phyloP scores from a whole-genome alignment of 2,888 invertebrate genomes.

The Lottia scabra region DNA sequence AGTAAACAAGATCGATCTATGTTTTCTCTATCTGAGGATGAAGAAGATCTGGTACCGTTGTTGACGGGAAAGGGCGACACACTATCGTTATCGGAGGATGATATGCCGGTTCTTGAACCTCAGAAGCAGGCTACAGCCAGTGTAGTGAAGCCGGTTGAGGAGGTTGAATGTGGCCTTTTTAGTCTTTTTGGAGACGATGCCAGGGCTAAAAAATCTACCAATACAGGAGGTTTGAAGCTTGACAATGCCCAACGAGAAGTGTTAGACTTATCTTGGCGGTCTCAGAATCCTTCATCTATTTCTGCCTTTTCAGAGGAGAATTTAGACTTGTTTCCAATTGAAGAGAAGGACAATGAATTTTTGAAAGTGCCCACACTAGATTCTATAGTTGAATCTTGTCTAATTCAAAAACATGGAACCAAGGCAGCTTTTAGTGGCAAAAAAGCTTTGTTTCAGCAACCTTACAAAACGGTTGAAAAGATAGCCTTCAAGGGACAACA shows the following conservation, averaged over 20 bases:
- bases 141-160: too few relatives aligned
- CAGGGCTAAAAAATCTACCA: not conserved
- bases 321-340: not conserved
- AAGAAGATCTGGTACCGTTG: too few relatives aligned
- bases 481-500: not conserved
- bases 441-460: not conserved
- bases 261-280: not conserved
- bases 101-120: too few relatives aligned
- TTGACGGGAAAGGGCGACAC: too few relatives aligned
- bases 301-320: not conserved
- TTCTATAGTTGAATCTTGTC: not conserved
- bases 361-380: not conserved
- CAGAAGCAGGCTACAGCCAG: too few relatives aligned
- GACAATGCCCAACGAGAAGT: constrained; percentile 3
- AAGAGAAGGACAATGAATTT: not conserved
- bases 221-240: not conserved
- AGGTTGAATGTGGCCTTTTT: too few relatives aligned
- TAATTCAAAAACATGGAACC: not conserved
- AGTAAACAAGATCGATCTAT: too few relatives aligned
- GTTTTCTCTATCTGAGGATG: too few relatives aligned
- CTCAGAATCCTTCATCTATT: not conserved
- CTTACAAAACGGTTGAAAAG: not conserved
- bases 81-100: too few relatives aligned
- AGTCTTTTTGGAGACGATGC: too few relatives aligned
- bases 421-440: not conserved